phyloP scores from a whole-genome alignment of 2,888 invertebrate genomes.

The Brassicogethes aeneus region DNA sequence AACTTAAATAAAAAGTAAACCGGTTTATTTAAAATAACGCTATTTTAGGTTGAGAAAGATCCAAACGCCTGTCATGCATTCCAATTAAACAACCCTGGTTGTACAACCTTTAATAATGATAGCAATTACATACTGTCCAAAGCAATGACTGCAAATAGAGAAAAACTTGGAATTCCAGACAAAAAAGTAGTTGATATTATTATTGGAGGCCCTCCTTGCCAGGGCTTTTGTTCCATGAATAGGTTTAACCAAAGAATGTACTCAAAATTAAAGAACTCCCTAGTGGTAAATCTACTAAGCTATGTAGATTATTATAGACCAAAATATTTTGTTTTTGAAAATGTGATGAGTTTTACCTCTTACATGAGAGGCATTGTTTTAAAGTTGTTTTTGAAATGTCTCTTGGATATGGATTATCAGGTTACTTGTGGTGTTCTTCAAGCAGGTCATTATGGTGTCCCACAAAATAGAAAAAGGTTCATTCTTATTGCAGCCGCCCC shows the following conservation, averaged over 20 bases:
- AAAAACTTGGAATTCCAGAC: slow-evolving; percentile 36
- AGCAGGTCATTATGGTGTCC: slow-evolving; percentile 47
- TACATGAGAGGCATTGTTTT: slow-evolving; percentile 45
- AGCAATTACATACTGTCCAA: slow-evolving; percentile 36
- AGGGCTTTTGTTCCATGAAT: slow-evolving; percentile 50
- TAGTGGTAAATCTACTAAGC: slow-evolving; percentile 44
- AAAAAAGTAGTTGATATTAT: slow-evolving; percentile 47
- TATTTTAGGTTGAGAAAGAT: not conserved
- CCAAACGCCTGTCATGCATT: slow-evolving; percentile 30
- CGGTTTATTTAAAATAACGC: not conserved
- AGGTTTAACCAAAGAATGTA: slow-evolving; percentile 44
- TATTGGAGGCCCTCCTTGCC: slow-evolving; percentile 50
- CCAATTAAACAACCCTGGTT: slow-evolving; percentile 41
- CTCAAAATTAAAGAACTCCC: slow-evolving; percentile 46
- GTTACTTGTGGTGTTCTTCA: slow-evolving; percentile 47
- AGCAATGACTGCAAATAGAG: slow-evolving; percentile 14
- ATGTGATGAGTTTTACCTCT: slow-evolving; percentile 47
- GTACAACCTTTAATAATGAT: slow-evolving; percentile 44
- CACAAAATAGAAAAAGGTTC: slow-evolving; percentile 44
- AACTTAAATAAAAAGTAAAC: too few species aligned
- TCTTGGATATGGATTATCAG: slow-evolving; percentile 47
- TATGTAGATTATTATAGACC: slow-evolving; percentile 42
- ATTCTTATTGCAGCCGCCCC: slow-evolving; percentile 49
- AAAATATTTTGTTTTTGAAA: slow-evolving; percentile 45
- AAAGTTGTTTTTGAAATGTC: slow-evolving; percentile 42